Percentiles rank a stretch among this genome's conserved stretches.
Conservation (phyloP, 2,797 vertebrate genomes). For the Hydrolagus colliei region DNA sequence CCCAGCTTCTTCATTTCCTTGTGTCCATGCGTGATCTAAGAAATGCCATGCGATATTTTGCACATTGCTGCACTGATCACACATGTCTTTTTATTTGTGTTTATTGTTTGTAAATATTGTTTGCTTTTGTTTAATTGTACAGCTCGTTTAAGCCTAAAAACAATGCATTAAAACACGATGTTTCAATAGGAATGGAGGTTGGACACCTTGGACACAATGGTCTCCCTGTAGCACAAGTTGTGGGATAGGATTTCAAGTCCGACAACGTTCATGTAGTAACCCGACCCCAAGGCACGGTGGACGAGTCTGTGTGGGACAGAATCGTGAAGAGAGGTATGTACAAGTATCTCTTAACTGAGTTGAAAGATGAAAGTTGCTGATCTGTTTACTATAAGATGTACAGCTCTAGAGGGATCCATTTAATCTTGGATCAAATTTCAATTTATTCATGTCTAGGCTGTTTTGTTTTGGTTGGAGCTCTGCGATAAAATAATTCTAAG, state of each 20-base stretch:
- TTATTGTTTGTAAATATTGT: not conserved
- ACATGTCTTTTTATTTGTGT: not conserved
- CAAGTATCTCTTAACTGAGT: not conserved
- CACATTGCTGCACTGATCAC: not conserved
- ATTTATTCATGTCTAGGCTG: not conserved
- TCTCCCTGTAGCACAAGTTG: conserved; percentile 92
- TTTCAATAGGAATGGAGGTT: conserved; percentile 79
- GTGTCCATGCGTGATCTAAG: not conserved
- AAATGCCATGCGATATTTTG: not conserved
- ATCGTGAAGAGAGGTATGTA: conserved; percentile 81
- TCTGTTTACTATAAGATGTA: too few species aligned
- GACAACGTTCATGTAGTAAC: conserved; percentile 92
- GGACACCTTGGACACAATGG: conserved; percentile 94
- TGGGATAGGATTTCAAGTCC: conserved; percentile 92
- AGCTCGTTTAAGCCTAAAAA: too few species aligned
- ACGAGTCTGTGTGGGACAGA: conserved; percentile 91
- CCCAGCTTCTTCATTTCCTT: not conserved
- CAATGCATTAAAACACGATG: too few species aligned
- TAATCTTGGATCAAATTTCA: not conserved
- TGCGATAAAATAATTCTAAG: not conserved
- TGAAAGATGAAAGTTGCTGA: not conserved
- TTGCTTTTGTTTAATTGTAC: too few species aligned
- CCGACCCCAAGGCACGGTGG: conserved; percentile 87
- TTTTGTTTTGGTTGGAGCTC: not conserved
- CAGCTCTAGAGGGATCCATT: too few species aligned